Conservation (phyloP, 2,113 vertebrate genomes). For the Nesogale talazaci region DNA sequence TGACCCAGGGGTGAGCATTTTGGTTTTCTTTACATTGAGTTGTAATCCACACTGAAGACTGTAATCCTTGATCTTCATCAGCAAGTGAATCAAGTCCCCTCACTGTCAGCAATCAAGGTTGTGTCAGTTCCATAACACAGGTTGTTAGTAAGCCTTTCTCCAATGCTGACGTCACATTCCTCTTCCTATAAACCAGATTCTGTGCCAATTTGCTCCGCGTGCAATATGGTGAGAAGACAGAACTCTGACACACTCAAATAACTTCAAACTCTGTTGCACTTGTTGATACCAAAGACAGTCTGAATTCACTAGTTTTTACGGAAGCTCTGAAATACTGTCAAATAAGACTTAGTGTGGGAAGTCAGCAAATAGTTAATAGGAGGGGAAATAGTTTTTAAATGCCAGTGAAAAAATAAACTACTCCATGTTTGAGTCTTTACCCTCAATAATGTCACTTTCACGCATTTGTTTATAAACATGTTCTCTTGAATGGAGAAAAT, state of each 20-base stretch:
- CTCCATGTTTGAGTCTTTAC: background rate
- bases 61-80: too few relatives aligned
- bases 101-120: too few relatives aligned
- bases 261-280: constrained; percentile 68
- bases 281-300: constrained; percentile 44
- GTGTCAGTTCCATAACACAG: too few relatives aligned
- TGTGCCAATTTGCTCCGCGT: too few relatives aligned
- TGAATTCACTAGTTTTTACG: constrained; percentile 33
- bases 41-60: too few relatives aligned
- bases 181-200: too few relatives aligned
- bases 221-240: too few relatives aligned
- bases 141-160: too few relatives aligned
- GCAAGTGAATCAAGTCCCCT: too few relatives aligned
- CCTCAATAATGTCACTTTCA: constrained; percentile 18
- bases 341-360: background rate
- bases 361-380: constrained; percentile 35
- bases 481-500: background rate
- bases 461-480: constrained; percentile 53
- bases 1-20: too few relatives aligned
- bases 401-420: constrained; percentile 18
- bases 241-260: constrained; percentile 54
- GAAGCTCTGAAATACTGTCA: background rate
- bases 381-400: constrained; percentile 16
- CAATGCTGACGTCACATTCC: too few relatives aligned
- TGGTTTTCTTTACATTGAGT: too few relatives aligned